Percentiles rank a stretch among this genome's conserved stretches.
phyloP scores from a whole-genome alignment of 2,113 vertebrate species.

The Archilochus colubris region DNA sequence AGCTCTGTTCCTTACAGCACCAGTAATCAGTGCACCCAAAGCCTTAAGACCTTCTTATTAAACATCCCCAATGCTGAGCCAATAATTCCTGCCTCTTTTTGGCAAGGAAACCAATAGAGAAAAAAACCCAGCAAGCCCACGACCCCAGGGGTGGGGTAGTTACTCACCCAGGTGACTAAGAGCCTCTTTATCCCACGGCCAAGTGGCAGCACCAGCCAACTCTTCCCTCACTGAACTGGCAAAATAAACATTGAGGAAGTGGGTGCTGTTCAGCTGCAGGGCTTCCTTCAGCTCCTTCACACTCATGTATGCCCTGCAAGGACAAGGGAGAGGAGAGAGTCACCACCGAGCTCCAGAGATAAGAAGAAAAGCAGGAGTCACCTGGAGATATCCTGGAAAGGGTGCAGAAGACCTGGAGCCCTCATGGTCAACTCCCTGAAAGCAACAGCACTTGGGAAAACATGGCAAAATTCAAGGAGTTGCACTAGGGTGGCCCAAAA shows the following conservation, averaged over 20 bases:
- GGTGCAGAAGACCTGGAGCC: background rate
- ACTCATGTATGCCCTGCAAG: constrained; percentile 90
- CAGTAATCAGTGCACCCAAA: background rate
- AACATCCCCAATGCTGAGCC: background rate
- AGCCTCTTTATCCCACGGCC: constrained; percentile 98
- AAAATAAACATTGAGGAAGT: constrained; percentile 95
- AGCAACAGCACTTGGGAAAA: background rate
- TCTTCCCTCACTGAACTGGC: constrained; percentile 92
- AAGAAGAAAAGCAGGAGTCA: background rate
- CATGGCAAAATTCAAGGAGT: background rate
- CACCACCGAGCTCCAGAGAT: background rate
- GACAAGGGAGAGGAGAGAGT: background rate
- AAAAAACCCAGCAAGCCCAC: background rate
- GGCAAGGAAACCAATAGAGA: background rate
- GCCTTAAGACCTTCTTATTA: background rate
- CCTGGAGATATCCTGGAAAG: fast-evolving
- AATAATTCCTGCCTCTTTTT: background rate
- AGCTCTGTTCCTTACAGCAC: background rate
- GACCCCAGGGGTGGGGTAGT: background rate
- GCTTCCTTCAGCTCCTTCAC: constrained; percentile 94
- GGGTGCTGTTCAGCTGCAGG: constrained; percentile 86
- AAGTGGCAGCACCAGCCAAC: constrained; percentile 93
- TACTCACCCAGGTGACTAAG: constrained; percentile 86
- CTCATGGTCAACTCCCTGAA: background rate
- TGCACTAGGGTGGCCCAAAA: background rate